Evolutionary conservation across 2,113 vertebrate species (phyloP).

Genomic region (Hystrix cristata): DNA sequence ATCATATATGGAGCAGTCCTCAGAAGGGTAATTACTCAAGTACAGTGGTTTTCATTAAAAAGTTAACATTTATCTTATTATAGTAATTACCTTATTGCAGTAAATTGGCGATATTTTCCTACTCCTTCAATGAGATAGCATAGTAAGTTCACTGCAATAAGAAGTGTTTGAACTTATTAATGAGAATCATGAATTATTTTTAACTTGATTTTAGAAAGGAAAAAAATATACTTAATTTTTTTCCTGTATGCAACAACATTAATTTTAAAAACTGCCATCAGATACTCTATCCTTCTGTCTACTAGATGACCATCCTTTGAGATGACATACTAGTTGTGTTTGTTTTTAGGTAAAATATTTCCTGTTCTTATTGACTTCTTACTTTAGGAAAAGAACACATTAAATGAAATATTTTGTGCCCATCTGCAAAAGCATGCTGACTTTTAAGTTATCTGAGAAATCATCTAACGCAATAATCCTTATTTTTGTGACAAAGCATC

Average conservation of each 20-base stretch:
- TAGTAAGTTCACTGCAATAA: constrained; percentile 43
- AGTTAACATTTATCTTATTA: constrained; percentile 86
- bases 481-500: not conserved
- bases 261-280: not conserved
- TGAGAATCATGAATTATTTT: constrained; percentile 59
- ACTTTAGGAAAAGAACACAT: not conserved
- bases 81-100: constrained; percentile 83
- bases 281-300: not conserved
- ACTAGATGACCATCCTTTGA: not conserved
- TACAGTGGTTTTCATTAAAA: constrained; percentile 85
- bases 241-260: not conserved
- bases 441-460: not conserved
- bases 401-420: not conserved
- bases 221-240: not conserved
- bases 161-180: constrained; percentile 74
- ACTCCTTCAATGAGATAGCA: constrained; percentile 56
- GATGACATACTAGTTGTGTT: not conserved
- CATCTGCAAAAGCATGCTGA: not conserved
- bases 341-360: not conserved
- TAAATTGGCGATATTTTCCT: constrained; percentile 82
- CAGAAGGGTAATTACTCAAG: constrained; percentile 83
- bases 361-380: not conserved
- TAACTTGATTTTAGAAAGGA: constrained; percentile 22
- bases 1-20: constrained; percentile 81
- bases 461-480: not conserved